These are phyloP conservation scores for Cynoglossus semilaevis DNA, from an alignment of 2,113 vertebrate species.

Conservation along the genomic window DNA sequence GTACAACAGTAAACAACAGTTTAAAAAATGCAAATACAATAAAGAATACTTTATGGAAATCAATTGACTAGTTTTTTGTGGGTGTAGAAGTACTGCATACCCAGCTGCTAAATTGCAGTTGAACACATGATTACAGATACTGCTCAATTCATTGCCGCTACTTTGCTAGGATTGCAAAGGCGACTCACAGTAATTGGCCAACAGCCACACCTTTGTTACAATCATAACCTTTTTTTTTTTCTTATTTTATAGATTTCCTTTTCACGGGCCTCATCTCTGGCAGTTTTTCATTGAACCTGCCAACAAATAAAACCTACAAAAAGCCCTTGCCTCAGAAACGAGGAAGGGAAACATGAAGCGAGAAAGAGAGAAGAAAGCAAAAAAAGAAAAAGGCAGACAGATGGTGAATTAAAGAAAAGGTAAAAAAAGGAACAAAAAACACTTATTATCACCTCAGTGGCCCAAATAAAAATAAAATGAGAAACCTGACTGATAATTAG, in stretches of 20 bases:
- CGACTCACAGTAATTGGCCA: no score
- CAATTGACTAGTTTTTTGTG: no score
- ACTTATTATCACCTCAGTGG: slow-evolving; percentile 64
- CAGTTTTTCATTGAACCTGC: slow-evolving; percentile 61
- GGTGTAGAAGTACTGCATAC: no score
- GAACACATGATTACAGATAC: no score
- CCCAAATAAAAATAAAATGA: slow-evolving; percentile 71
- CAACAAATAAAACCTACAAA: slow-evolving; percentile 58
- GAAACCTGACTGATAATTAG: slow-evolving; percentile 74
- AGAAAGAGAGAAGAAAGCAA: neutral
- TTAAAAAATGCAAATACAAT: no score
- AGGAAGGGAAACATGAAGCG: neutral
- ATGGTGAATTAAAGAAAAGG: slow-evolving; percentile 39
- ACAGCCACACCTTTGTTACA: slow-evolving; percentile 46
- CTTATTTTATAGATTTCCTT: slow-evolving; percentile 27
- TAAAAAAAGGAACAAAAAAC: slow-evolving; percentile 29
- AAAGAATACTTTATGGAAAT: no score
- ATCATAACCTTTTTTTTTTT: slow-evolving; percentile 51
- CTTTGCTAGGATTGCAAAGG: no score
- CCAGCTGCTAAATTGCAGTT: no score
- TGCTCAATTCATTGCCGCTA: neutral
- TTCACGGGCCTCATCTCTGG: slow-evolving; percentile 50
- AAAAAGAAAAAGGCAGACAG: slow-evolving; percentile 25
- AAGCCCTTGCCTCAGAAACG: slow-evolving; percentile 55
- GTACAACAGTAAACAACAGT: no score